A percentile compares a stretch with the other conserved stretches of the same genome.
Evolutionary conservation across 2,888 invertebrate species (phyloP).

Genomic region (Isotomurus palustris): DNA sequence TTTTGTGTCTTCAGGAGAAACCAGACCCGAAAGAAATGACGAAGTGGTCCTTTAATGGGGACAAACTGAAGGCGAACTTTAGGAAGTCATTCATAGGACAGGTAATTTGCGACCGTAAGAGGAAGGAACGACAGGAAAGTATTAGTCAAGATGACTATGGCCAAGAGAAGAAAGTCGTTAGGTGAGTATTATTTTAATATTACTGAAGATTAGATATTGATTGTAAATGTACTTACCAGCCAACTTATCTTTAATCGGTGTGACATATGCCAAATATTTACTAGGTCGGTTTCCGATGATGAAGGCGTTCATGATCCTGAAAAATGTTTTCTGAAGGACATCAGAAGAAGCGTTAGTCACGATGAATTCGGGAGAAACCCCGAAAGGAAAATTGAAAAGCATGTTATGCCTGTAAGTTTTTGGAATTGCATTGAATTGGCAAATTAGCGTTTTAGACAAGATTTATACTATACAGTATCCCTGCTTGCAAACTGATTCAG

Average conservation of each 20-base stretch:
- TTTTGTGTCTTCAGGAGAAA: too few species aligned
- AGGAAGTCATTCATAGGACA: constrained; percentile 17
- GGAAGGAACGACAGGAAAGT: constrained; percentile 63
- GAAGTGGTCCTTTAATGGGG: neutral
- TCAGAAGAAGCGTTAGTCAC: constrained; percentile 33
- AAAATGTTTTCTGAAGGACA: constrained; percentile 22
- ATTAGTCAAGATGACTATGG: constrained; percentile 54
- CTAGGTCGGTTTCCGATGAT: constrained; percentile 36
- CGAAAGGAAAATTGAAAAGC: neutral
- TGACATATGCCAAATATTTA: too few species aligned
- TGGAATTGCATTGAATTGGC: too few species aligned
- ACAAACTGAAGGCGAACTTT: neutral
- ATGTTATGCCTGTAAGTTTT: too few species aligned
- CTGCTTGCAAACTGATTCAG: too few species aligned
- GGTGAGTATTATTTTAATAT: too few species aligned
- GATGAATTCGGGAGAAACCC: constrained; percentile 20
- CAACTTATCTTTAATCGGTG: neutral
- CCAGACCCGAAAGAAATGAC: neutral
- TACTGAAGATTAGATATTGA: too few species aligned
- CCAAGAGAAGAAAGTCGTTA: constrained; percentile 57
- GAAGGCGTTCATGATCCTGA: constrained; percentile 29
- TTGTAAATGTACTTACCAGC: too few species aligned
- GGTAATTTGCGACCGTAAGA: constrained; percentile 51
- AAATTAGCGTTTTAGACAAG: too few species aligned
- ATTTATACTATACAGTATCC: too few species aligned